These are phyloP conservation scores for Porphyrio hochstetteri DNA, from an alignment of 2,113 vertebrate genomes.

Conservation along the genomic window DNA sequence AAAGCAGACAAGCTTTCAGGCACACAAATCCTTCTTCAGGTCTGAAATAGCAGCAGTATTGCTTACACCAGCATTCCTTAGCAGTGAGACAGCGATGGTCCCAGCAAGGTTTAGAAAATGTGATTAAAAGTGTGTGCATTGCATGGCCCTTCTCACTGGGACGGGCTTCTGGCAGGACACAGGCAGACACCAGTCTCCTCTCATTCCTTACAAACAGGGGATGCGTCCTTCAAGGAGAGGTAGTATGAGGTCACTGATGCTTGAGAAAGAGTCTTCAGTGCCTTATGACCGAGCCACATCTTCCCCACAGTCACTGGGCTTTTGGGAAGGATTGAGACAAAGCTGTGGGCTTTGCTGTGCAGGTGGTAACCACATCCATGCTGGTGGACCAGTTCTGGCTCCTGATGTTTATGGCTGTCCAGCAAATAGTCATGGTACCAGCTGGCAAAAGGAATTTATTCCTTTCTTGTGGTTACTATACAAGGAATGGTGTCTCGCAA, in stretches of 20 bases:
- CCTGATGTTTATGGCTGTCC: background rate
- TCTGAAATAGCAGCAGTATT: slow-evolving; percentile 45
- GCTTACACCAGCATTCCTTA: slow-evolving; percentile 31
- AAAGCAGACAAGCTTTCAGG: slow-evolving; percentile 11
- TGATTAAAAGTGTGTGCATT: background rate
- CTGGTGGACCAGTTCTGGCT: background rate
- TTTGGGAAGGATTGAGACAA: background rate
- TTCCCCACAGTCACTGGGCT: background rate
- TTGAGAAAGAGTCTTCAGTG: background rate
- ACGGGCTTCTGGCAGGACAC: background rate
- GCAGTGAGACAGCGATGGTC: background rate
- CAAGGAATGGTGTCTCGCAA: background rate
- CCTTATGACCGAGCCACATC: background rate
- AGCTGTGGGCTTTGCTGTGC: background rate
- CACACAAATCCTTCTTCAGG: slow-evolving; percentile 34
- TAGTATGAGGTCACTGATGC: background rate
- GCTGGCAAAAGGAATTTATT: background rate
- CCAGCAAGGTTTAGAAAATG: background rate
- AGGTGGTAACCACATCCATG: fast-evolving
- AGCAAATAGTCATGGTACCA: background rate
- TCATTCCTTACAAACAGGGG: background rate
- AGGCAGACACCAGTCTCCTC: background rate
- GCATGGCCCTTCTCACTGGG: background rate
- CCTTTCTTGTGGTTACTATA: background rate
- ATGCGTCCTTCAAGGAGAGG: background rate